A percentile compares a stretch with the other conserved stretches of the same genome.
Evolutionary conservation across 2,888 invertebrate species (phyloP).

Genomic region (Torymus auratus): DNA sequence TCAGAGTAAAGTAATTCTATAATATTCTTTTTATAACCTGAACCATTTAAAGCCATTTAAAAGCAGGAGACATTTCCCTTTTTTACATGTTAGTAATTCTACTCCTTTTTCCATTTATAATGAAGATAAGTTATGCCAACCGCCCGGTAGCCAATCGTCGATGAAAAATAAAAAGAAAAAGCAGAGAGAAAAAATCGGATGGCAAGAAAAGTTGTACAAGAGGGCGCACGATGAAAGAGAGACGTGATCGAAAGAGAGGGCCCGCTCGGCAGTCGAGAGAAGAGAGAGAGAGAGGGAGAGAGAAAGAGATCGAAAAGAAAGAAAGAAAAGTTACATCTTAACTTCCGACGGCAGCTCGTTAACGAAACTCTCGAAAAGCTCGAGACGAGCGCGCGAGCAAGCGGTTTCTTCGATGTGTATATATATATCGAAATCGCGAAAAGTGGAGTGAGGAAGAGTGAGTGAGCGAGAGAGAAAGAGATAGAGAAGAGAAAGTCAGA

Average conservation of each 20-base stretch:
- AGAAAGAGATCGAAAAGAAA: constrained; percentile 6
- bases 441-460: constrained; percentile 24
- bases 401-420: not conserved
- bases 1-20: too few species aligned
- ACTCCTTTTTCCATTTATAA: constrained; percentile 1
- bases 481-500: constrained; percentile 7
- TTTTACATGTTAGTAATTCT: not conserved
- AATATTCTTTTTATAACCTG: too few species aligned
- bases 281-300: constrained; percentile 16
- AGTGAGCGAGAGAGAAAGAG: constrained; percentile 19
- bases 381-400: constrained; percentile 28
- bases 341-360: constrained; percentile 60
- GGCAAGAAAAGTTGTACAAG: constrained; percentile 1
- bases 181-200: not conserved
- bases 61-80: not conserved
- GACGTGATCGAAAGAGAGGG: not conserved
- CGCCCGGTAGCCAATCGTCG: constrained; percentile 15
- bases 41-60: too few species aligned
- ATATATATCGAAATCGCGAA: constrained; percentile 34
- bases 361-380: constrained; percentile 60
- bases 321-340: constrained; percentile 55
- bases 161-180: constrained; percentile 17
- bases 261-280: too few species aligned
- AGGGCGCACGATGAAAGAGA: not conserved
- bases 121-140: not conserved